Evolutionary conservation across 2,113 vertebrate species (phyloP), one percentile per base, ranked within the genome.

Genomic region (Amphilophus citrinellus): DNA sequence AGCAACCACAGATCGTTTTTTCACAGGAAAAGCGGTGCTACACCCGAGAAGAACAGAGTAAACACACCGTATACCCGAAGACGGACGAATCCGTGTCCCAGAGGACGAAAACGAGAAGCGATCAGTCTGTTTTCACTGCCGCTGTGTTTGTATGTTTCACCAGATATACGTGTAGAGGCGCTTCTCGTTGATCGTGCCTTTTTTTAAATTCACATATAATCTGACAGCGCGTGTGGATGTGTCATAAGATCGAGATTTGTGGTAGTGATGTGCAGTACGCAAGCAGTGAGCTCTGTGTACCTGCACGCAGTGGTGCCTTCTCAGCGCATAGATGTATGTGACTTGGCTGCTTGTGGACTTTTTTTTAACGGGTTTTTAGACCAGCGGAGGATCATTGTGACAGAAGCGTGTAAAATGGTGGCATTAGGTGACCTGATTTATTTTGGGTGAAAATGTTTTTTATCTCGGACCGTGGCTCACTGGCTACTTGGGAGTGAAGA

Each of bases 1-100:
- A 71, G 76, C 78, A 61, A 59, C 73, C 84, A 77, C 85, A 39
- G 32, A 89, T 81, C 66, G 3, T 37, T 76, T 88, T 82, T 66
- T 35, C 71, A 32, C 61, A 35, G 77, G 60, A 89, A 88, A 88
- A 61, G 62, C 89, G 50, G 22, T 44, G 30, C 42, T n/a, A 63
- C 37, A 62, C 13, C 80, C 5, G 22, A 53, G 39, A n/a, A 42
- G 66, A 76, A 5, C 50, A 62, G 35, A 8, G 58, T 61, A 61
- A 83, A 61, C 59, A 56, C 63, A 37, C 44, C 71, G 22, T 9
- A 5, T 59, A 62, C 53, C 24, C n/a, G 60, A 58, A 37, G 42
- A 44, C 73, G 50, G 76, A 84, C 58, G 22, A 15, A 79, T 44
- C 32, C 7, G 7, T 17, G 39, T 7, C 15, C 35, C 3, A 1